Conservation (phyloP, 2,113 vertebrate genomes). For the Siniperca chuatsi region DNA sequence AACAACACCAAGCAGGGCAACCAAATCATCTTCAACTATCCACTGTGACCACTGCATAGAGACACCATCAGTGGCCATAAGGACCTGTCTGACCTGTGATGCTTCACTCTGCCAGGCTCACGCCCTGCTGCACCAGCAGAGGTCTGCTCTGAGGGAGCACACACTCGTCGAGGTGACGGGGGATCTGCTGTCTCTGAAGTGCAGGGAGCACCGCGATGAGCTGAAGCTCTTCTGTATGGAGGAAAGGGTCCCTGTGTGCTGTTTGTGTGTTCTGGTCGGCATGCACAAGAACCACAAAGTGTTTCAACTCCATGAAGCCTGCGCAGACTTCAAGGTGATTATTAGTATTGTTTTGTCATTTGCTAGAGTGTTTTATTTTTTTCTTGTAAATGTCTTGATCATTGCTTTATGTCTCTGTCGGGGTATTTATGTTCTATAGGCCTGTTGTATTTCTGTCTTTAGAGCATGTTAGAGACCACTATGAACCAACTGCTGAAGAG, state of each 20-base stretch:
- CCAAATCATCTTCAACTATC: conserved; percentile 42
- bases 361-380: not conserved
- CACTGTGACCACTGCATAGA: conserved; percentile 84
- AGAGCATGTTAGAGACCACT: conserved; percentile 72
- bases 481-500: conserved; percentile 75
- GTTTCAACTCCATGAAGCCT: conserved; percentile 76
- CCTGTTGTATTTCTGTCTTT: conserved; percentile 55
- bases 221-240: conserved; percentile 83
- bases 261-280: conserved; percentile 80
- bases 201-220: conserved; percentile 81
- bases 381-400: not conserved
- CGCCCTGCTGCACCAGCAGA: conserved; percentile 77
- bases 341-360: not conserved
- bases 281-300: conserved; percentile 79
- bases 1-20: conserved; percentile 5
- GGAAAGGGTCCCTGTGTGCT: conserved; percentile 78
- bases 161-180: conserved; percentile 79
- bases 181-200: conserved; percentile 81
- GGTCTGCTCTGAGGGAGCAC: conserved; percentile 77
- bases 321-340: conserved; percentile 77
- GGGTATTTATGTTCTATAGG: conserved; percentile 22
- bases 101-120: conserved; percentile 82
- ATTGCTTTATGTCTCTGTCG: not conserved
- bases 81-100: conserved; percentile 83
- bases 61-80: conserved; percentile 73